Percentiles rank a stretch among this genome's conserved stretches.
Evolutionary conservation across 2,797 vertebrate genomes (phyloP).

Genomic region (Echeneis naucrates): DNA sequence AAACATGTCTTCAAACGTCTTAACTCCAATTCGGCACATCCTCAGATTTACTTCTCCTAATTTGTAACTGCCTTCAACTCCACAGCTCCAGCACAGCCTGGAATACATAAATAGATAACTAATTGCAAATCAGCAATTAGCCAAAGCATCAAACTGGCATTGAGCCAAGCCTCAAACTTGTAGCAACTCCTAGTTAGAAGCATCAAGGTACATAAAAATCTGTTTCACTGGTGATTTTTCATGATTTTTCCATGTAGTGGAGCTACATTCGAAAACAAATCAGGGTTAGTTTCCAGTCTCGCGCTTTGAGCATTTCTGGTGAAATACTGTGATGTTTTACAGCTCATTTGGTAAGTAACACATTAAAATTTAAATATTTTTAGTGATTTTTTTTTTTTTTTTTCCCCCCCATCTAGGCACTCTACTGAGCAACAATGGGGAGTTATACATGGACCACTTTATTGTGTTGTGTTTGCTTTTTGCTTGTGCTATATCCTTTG

Average conservation of each 20-base stretch:
- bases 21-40: constrained; percentile 25
- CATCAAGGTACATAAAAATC: constrained; percentile 42
- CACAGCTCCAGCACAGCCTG: constrained; percentile 11
- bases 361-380: constrained; percentile 15
- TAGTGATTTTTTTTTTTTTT: constrained; percentile 14
- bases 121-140: constrained; percentile 61
- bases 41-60: constrained; percentile 19
- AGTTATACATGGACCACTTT: constrained; percentile 3
- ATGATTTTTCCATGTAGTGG: constrained; percentile 21
- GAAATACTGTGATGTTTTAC: constrained; percentile 38
- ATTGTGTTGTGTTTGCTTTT: constrained; percentile 25
- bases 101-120: constrained; percentile 43
- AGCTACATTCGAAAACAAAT: constrained; percentile 48
- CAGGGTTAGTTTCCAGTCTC: constrained; percentile 30
- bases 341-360: constrained; percentile 35
- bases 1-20: constrained; percentile 11
- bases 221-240: constrained; percentile 30
- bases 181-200: constrained; percentile 34
- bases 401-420: constrained; percentile 4
- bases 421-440: constrained; percentile 10
- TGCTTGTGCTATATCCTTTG: constrained; percentile 22
- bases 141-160: constrained; percentile 35
- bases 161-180: constrained; percentile 40
- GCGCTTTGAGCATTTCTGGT: constrained; percentile 34
- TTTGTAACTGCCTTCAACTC: constrained; percentile 16